phyloP scores from a whole-genome alignment of 2,797 vertebrate genomes.

The Echiichthys vipera region DNA sequence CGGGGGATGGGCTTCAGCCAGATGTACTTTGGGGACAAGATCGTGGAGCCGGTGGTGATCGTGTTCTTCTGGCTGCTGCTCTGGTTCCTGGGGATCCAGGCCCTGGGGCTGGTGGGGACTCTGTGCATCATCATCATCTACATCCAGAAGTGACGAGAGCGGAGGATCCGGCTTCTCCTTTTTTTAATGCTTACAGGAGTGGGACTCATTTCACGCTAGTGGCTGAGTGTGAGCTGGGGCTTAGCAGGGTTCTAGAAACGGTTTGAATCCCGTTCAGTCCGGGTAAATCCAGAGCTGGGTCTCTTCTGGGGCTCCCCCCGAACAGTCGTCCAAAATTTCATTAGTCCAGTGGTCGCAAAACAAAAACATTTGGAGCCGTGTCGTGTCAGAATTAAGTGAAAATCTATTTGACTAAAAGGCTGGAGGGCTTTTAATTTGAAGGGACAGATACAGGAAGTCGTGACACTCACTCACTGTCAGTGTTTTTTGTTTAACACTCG shows the following conservation, averaged over 20 bases:
- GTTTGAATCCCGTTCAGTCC: neutral
- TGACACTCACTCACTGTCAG: too few relatives aligned
- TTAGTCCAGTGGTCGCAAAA: too few relatives aligned
- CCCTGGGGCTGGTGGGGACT: slow-evolving; percentile 93
- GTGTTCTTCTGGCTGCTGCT: slow-evolving; percentile 95
- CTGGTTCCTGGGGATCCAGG: slow-evolving; percentile 96
- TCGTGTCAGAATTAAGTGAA: too few relatives aligned
- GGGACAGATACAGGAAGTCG: too few relatives aligned
- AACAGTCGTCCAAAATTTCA: too few relatives aligned
- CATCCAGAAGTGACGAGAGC: slow-evolving; percentile 88
- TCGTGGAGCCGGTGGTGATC: slow-evolving; percentile 94
- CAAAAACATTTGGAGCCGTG: too few relatives aligned
- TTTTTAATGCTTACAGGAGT: neutral
- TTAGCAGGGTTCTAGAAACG: neutral
- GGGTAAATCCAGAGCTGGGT: neutral
- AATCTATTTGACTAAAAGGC: too few relatives aligned
- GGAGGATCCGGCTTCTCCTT: neutral
- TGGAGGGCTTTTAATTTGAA: too few relatives aligned
- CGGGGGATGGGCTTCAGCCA: slow-evolving; percentile 91
- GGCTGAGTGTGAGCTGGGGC: neutral
- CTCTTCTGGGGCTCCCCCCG: too few relatives aligned
- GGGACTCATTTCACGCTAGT: slow-evolving; percentile 6
- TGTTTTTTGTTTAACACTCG: too few relatives aligned
- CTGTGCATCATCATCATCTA: slow-evolving; percentile 98
- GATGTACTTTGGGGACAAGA: slow-evolving; percentile 96